phyloP scores from a whole-genome alignment of 30 jellyfish, hydroid and myxozoan species.

The Aurelia coerulea region DNA sequence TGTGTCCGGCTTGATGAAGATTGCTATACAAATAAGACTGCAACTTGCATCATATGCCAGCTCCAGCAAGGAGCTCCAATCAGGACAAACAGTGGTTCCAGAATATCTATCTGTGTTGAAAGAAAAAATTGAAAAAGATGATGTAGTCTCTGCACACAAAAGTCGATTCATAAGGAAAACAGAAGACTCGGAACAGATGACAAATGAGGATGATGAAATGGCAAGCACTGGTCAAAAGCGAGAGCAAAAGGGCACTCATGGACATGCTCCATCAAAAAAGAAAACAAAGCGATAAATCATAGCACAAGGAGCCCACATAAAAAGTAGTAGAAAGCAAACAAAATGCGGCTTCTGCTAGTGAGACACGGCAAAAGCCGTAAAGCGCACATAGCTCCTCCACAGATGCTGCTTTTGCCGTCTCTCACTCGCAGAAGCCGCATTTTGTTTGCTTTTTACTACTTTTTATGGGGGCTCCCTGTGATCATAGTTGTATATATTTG shows the following conservation, averaged over 20 bases:
- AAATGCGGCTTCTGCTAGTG: too few species aligned
- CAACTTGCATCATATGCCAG: not conserved
- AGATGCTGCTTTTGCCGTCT: too few species aligned
- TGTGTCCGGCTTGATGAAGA: slow-evolving; percentile 15
- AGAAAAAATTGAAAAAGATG: slow-evolving; percentile 6
- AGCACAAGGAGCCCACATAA: too few species aligned
- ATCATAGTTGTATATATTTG: too few species aligned
- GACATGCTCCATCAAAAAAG: not conserved
- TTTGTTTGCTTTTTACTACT: too few species aligned
- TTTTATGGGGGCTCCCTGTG: too few species aligned
- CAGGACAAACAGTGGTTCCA: not conserved
- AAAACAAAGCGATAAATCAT: too few species aligned
- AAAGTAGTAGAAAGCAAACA: too few species aligned
- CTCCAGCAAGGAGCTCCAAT: not conserved
- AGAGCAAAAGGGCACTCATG: not conserved
- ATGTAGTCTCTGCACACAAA: not conserved
- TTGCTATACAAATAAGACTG: slow-evolving; percentile 17
- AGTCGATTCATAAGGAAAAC: slow-evolving; percentile 13
- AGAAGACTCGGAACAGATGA: not conserved
- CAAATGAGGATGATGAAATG: not conserved
- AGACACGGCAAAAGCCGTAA: too few species aligned
- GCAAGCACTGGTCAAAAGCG: not conserved
- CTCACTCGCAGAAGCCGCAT: too few species aligned
- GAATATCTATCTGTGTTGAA: not conserved
- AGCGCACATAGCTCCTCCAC: too few species aligned